Base-by-base conservation (phyloP, 2,888 invertebrate species). In the Agrotis clavis region DNA sequence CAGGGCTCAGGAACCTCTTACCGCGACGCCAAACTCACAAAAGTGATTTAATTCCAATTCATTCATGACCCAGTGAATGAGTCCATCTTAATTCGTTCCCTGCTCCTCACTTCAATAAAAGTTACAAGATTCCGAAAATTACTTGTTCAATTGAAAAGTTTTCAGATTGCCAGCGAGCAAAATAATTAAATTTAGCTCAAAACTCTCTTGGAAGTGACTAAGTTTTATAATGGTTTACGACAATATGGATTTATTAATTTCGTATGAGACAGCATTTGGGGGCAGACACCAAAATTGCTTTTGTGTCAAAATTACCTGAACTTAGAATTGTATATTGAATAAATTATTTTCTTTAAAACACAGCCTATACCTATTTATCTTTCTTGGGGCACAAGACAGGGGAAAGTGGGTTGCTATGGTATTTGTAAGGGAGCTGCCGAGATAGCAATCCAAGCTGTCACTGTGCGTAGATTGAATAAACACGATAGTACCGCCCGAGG, bases 121-220 rank as follows among this genome's bases (percentile, higher is more conserved):
- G 86, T 88, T 87, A 86, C 86, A 85, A 82, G 83, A 87, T 84
- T 83, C 80, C 80, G 84, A 86, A 89, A 88, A 87, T 87, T 82
- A 88, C 85, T 83, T 85, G 84, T 82, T 78, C 84, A 85, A 89
- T 89, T 87, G 83, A 84, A 89, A 90, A 88, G 87, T 90, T 89
- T 83, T 69, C 66, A 83, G 84, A 89, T 86, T 86, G 83, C 81
- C 83, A 81, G 83, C 85, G 85, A 83, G 85, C 81, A 87, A 86
- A 83, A 86, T 88, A 88, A 90, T 90, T 89, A 86, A 89, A 88
- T 89, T 85, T 83, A 82, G 74, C 86, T 81, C 74, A 80, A 84
- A 87, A 85, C 78, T 86, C 83, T 71, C 45, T 66, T 71, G 77
- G 81, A 79, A 81, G 71, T 79, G 70, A 81, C 78, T 83, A 79